Evolutionary conservation across 1,140 invertebrate genomes (phyloP).

Genomic region (Drosophila kepulauana): DNA sequence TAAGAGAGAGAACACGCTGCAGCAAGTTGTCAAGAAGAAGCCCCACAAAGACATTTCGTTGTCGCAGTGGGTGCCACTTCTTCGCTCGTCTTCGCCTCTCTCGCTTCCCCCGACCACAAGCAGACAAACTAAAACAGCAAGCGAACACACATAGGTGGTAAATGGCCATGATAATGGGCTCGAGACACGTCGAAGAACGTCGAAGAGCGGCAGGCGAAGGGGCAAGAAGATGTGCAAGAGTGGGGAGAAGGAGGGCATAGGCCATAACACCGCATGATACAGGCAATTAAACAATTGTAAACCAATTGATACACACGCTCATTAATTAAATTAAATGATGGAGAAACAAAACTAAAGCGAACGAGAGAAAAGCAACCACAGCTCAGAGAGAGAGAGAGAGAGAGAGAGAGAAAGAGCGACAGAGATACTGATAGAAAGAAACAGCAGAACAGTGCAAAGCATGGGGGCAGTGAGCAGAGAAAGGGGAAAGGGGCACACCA

Average conservation of each 20-base stretch:
- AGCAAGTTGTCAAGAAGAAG: constrained; percentile 45
- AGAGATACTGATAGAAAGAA: too few species aligned
- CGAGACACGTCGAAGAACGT: too few species aligned
- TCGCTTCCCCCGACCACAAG: too few species aligned
- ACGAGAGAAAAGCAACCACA: constrained; percentile 43
- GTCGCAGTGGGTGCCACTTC: constrained; percentile 26
- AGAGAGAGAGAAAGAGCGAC: not conserved
- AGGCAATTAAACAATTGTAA: constrained; percentile 72
- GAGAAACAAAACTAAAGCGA: constrained; percentile 52
- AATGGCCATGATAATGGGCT: constrained; percentile 19
- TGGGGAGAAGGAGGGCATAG: constrained; percentile 3
- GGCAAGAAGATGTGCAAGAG: not conserved
- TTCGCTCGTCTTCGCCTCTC: not conserved
- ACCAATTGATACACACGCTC: constrained; percentile 71
- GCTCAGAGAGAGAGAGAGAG: not conserved
- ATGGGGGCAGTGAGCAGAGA: not conserved
- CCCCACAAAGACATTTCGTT: constrained; percentile 34
- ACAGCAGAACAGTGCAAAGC: not conserved
- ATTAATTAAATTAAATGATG: constrained; percentile 74
- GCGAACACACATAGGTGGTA: constrained; percentile 28
- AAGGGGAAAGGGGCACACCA: constrained; percentile 8
- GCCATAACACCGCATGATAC: constrained; percentile 63
- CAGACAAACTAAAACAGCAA: not conserved
- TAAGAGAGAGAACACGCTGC: not conserved
- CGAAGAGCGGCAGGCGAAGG: not conserved